Evolutionary conservation across 2,888 invertebrate genomes (phyloP), one percentile per base, ranked within the genome.

Genomic region (Xylota sylvarum): DNA sequence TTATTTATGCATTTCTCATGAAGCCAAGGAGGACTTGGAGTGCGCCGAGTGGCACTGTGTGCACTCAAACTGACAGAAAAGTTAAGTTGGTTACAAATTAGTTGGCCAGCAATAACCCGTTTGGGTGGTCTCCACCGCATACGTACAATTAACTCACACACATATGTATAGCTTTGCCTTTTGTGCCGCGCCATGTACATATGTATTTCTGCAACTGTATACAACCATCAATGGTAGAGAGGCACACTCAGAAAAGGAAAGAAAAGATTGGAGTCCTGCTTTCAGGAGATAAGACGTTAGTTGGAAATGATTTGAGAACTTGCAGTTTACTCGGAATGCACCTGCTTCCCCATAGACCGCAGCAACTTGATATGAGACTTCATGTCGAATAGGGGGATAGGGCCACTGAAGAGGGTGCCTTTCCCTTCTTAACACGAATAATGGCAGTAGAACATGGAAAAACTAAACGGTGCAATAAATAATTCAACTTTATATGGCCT

Each of bases 41-140:
- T 73, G 67, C 62, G 62, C 77, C 72, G 77, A 62, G 82, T 86
- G 86, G 77, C 73, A 86, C 69, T 82, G 77, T 82, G 86, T 86
- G 86, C 86, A 86, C 86, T 86, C 86, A 82, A 86, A 86, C 86
- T 86, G 86, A 86, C 86, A 86, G 86, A 86, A 86, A 86, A 86
- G 86, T 86, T 86, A 86, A 86, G 86, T 86, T 82, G 86, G 86
- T 86, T 82, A 86, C 86, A 86, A 86, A 86, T 86, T 86, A 86
- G 86, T 86, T 86, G 86, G 86, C 73, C 86, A 58, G 77, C 86
- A 78, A 73, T 73, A 82, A 62, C 77, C 80, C 78, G 69, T 72
- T 78, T 65, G 64, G 19, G 40, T 40, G 27, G 35, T 12, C 27
- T 43, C 32, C 73, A 64, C 64, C 37, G 72, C 60, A 69, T 69